Percentiles rank a stretch among this genome's conserved stretches.
Evolutionary conservation across 2,113 vertebrate species (phyloP).

Genomic region (Callaeas wilsoni): DNA sequence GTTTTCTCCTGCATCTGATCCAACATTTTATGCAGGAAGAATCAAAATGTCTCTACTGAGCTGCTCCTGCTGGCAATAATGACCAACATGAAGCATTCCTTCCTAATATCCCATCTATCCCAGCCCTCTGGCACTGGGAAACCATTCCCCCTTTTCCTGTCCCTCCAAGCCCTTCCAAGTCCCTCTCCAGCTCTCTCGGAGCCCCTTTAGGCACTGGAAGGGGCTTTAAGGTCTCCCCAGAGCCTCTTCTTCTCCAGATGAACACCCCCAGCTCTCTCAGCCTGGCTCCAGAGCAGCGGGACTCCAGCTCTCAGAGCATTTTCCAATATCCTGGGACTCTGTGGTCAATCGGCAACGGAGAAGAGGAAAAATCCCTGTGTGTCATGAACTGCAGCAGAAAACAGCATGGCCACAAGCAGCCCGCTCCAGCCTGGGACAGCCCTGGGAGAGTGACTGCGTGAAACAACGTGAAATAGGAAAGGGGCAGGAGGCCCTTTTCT

Average conservation of each 20-base stretch:
- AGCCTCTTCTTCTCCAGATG: not conserved
- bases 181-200: not conserved
- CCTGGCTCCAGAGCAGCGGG: not conserved
- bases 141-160: not conserved
- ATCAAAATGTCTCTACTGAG: not conserved
- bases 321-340: not conserved
- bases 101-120: not conserved
- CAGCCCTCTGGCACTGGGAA: not conserved
- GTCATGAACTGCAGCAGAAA: not conserved
- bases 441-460: not conserved
- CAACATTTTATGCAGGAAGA: not conserved
- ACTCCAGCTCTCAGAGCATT: accelerated
- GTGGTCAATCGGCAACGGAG: not conserved
- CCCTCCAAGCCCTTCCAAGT: not conserved
- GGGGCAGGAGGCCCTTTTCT: not conserved
- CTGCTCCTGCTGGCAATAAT: not conserved
- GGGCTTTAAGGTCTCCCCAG: not conserved
- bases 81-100: not conserved
- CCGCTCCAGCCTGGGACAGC: not conserved
- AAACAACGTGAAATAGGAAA: not conserved
- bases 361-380: not conserved
- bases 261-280: not conserved
- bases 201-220: not conserved
- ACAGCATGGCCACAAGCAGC: not conserved
- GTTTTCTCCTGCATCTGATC: not conserved